phyloP scores from a whole-genome alignment of 2,113 vertebrate species.

The Drymodes brunneopygia region DNA sequence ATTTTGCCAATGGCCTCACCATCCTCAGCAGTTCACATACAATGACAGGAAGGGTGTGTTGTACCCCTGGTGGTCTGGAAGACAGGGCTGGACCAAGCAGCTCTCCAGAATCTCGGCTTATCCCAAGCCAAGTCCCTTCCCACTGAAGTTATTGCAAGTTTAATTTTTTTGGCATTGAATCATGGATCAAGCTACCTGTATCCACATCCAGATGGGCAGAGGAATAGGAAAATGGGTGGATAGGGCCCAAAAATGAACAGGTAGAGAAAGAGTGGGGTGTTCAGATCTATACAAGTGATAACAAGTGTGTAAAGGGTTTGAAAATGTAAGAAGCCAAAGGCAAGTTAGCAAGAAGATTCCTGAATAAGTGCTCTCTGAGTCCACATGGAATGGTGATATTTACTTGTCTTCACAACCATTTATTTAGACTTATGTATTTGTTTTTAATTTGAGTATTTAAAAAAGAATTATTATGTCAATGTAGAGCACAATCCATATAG shows the following conservation, averaged over 20 bases:
- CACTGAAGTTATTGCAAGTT: neutral
- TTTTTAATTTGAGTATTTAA: neutral
- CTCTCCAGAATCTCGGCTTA: neutral
- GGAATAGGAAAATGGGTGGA: fast-evolving
- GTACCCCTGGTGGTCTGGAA: neutral
- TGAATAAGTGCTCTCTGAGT: neutral
- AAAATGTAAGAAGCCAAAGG: neutral
- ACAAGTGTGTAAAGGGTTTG: neutral
- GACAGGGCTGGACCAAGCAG: neutral
- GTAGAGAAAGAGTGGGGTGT: fast-evolving
- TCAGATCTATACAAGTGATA: neutral
- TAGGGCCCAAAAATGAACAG: neutral
- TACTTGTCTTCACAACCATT: neutral
- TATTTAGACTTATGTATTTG: neutral
- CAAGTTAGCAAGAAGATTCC: neutral
- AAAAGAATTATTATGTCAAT: neutral
- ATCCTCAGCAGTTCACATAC: neutral
- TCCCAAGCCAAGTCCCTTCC: neutral
- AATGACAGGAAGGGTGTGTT: neutral
- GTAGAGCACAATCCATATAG: neutral
- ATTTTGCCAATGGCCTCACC: neutral
- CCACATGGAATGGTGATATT: neutral
- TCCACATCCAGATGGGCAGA: fast-evolving
- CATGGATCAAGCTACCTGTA: neutral
- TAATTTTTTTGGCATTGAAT: neutral